Conservation (phyloP, 1,140 invertebrate species). For the Drepana arcuata region DNA sequence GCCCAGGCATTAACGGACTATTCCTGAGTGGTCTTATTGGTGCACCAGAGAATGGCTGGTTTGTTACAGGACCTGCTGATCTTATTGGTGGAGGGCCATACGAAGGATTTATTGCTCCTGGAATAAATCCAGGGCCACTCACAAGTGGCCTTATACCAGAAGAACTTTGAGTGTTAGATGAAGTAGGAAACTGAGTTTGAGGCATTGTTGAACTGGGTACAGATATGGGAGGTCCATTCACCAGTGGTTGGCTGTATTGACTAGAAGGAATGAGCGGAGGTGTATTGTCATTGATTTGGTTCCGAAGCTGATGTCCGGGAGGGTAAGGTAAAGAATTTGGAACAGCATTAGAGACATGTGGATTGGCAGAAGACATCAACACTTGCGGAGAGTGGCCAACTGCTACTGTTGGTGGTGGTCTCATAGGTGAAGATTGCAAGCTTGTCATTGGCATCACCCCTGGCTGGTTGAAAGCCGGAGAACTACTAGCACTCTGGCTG, state of each 20-base stretch:
- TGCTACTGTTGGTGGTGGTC: slow-evolving; percentile 23
- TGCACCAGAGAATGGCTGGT: slow-evolving; percentile 21
- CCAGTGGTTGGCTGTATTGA: slow-evolving; percentile 46
- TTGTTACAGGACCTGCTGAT: slow-evolving; percentile 19
- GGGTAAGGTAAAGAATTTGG: slow-evolving; percentile 19
- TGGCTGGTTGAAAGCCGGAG: slow-evolving; percentile 57
- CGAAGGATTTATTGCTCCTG: slow-evolving; percentile 22
- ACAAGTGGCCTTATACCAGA: slow-evolving; percentile 22
- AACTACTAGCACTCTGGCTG: slow-evolving; percentile 54
- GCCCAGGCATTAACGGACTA: slow-evolving; percentile 9
- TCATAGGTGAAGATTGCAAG: slow-evolving; percentile 40
- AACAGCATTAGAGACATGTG: neutral
- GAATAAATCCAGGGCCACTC: slow-evolving; percentile 14
- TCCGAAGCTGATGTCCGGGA: slow-evolving; percentile 31
- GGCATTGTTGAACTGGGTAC: slow-evolving; percentile 10
- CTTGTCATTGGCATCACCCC: slow-evolving; percentile 34
- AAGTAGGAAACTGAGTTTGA: slow-evolving; percentile 28
- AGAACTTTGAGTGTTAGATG: slow-evolving; percentile 30
- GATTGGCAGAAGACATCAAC: slow-evolving; percentile 20
- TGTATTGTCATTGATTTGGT: slow-evolving; percentile 64
- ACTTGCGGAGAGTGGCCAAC: slow-evolving; percentile 22
- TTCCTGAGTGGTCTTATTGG: slow-evolving; percentile 10
- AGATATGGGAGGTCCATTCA: slow-evolving; percentile 38
- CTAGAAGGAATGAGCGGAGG: slow-evolving; percentile 61
- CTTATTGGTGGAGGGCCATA: slow-evolving; percentile 19